Percentiles rank a stretch among this genome's conserved stretches.
Conservation (phyloP, 2,888 invertebrate species). For the Protonemura montana region DNA sequence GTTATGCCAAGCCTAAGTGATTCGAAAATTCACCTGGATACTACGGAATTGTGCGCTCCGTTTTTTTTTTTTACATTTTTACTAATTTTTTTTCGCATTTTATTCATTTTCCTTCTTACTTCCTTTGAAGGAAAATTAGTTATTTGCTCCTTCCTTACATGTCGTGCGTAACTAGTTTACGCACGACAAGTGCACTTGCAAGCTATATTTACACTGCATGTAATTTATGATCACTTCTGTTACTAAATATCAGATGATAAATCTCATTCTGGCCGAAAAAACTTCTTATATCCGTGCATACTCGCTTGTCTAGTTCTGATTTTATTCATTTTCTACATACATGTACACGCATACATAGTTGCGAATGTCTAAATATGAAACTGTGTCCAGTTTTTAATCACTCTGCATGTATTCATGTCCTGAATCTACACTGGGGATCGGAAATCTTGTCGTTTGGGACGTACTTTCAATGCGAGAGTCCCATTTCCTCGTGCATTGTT, state of each 20-base stretch:
- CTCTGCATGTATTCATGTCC: background rate
- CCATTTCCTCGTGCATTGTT: background rate
- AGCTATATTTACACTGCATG: background rate
- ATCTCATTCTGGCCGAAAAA: background rate
- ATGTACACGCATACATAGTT: background rate
- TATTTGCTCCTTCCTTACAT: no score
- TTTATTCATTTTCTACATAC: background rate
- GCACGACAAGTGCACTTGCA: no score
- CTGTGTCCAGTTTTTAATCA: background rate
- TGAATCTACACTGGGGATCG: background rate
- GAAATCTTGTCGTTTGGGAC: background rate
- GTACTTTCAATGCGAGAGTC: background rate
- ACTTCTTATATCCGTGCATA: background rate
- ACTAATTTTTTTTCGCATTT: no score
- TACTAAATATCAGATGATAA: background rate
- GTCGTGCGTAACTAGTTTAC: no score
- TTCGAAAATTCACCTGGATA: no score
- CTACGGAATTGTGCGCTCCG: no score
- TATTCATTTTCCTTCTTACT: no score
- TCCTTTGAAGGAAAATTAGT: no score
- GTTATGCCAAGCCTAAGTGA: no score
- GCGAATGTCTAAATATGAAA: background rate
- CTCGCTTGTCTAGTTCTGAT: background rate
- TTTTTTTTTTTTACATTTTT: no score
- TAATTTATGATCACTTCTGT: background rate